These are phyloP conservation scores for human (Homo sapiens) DNA, from an alignment of 2,113 vertebrate species.

Conservation along the genomic window DNA sequence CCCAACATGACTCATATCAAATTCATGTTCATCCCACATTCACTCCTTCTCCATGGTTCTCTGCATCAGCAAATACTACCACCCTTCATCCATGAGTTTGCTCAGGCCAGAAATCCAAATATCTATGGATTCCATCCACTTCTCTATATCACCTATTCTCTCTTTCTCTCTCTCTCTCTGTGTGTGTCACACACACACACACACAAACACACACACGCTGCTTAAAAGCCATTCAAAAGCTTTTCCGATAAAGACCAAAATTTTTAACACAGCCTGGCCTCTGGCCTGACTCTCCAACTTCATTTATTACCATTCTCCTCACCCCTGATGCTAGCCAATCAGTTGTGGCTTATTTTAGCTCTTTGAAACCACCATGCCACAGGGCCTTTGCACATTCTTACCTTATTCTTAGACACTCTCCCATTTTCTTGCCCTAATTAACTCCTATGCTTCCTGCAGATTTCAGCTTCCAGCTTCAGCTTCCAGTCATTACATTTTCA, in stretches of 20 bases:
- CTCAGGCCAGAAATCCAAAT: not conserved
- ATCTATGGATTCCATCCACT: not conserved
- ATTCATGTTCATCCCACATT: not conserved
- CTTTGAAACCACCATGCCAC: not conserved
- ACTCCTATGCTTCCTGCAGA: not conserved
- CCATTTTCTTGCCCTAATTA: not conserved
- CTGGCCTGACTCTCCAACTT: not conserved
- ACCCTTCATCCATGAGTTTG: no score
- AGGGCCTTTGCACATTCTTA: not conserved
- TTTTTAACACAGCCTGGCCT: not conserved
- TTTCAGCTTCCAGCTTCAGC: not conserved
- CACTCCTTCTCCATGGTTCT: not conserved
- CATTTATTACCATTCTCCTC: not conserved
- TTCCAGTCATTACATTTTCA: not conserved
- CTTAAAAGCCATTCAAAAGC: not conserved
- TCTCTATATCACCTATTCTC: not conserved
- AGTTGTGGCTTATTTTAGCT: not conserved
- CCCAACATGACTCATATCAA: not conserved
- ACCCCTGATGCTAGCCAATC: not conserved
- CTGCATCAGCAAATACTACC: not conserved
- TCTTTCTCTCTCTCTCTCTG: no score
- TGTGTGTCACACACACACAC: not conserved
- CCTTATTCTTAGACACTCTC: not conserved
- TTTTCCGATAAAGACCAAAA: not conserved
- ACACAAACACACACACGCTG: not conserved